These are phyloP conservation scores for Craterocephalus amniculus DNA, from an alignment of 2,797 vertebrate species.

Conservation along the genomic window DNA sequence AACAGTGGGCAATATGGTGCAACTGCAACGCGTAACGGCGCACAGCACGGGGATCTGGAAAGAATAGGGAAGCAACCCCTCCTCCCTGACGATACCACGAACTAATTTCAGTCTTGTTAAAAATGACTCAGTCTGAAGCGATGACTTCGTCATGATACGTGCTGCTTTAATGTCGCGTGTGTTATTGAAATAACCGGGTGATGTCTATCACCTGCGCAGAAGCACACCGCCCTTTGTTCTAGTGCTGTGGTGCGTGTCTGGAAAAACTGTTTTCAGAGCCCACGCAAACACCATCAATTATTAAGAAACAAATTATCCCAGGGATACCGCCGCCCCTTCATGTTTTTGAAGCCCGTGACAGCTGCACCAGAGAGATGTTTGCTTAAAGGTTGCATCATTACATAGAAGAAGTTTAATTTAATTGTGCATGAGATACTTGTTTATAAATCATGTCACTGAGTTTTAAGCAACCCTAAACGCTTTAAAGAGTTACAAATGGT, in stretches of 20 bases:
- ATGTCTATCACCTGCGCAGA: constrained; percentile 79
- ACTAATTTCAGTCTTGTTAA: constrained; percentile 64
- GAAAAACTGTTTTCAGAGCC: constrained; percentile 82
- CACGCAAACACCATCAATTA: constrained; percentile 85
- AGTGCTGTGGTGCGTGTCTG: constrained; percentile 77
- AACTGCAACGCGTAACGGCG: constrained; percentile 76
- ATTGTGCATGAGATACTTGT: constrained; percentile 31
- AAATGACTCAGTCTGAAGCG: constrained; percentile 73
- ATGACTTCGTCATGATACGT: constrained; percentile 66
- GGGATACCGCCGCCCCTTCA: constrained; percentile 71
- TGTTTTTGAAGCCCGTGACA: constrained; percentile 71
- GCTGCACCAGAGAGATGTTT: constrained; percentile 63
- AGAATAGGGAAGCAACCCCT: constrained; percentile 46
- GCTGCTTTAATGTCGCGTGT: constrained; percentile 70
- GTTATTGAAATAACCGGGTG: constrained; percentile 71
- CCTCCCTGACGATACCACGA: constrained; percentile 7
- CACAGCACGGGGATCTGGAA: constrained; percentile 65
- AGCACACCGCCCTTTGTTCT: constrained; percentile 74
- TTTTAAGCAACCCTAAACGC: constrained; percentile 21
- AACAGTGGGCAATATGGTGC: constrained; percentile 66
- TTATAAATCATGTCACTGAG: constrained; percentile 30
- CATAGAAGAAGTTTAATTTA: constrained; percentile 27
- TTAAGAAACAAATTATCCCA: constrained; percentile 80
- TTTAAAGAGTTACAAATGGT: constrained; percentile 44
- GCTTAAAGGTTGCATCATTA: constrained; percentile 66